Percentiles rank a stretch among this genome's conserved stretches.
phyloP scores from a whole-genome alignment of 2,113 vertebrate species.

The Charadrius vociferus region DNA sequence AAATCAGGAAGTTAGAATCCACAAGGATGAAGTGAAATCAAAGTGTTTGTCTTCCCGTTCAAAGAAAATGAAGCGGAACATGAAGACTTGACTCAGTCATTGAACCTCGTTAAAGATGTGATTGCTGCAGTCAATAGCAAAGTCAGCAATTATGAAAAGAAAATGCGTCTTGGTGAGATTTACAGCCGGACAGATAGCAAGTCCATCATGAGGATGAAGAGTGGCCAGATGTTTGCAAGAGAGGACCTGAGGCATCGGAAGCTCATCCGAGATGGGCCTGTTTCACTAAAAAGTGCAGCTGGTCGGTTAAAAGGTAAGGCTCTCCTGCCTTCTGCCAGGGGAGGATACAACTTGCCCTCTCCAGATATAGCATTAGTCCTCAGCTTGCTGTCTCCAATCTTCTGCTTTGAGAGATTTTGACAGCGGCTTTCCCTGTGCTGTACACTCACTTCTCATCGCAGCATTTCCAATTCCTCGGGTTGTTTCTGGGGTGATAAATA shows the following conservation, averaged over 20 bases:
- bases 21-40: neutral
- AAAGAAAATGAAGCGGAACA: conserved; percentile 87
- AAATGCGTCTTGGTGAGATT: conserved; percentile 87
- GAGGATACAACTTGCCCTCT: neutral
- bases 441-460: fast-evolving
- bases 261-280: conserved; percentile 87
- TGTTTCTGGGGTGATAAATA: neutral
- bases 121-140: conserved; percentile 90
- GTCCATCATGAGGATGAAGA: conserved; percentile 97
- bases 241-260: conserved; percentile 91
- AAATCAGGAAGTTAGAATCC: neutral
- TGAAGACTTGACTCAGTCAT: conserved; percentile 81
- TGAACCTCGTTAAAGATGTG: conserved; percentile 88
- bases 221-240: conserved; percentile 93
- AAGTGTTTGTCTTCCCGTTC: neutral
- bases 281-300: conserved; percentile 84
- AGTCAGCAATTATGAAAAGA: conserved; percentile 94
- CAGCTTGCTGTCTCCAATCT: neutral
- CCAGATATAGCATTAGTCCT: neutral
- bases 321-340: neutral
- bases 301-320: conserved; percentile 87
- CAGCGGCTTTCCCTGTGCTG: neutral
- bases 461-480: neutral
- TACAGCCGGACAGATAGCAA: conserved; percentile 90
- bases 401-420: neutral